Conservation (phyloP, 2,113 vertebrate species). For the Myotis brandtii region DNA sequence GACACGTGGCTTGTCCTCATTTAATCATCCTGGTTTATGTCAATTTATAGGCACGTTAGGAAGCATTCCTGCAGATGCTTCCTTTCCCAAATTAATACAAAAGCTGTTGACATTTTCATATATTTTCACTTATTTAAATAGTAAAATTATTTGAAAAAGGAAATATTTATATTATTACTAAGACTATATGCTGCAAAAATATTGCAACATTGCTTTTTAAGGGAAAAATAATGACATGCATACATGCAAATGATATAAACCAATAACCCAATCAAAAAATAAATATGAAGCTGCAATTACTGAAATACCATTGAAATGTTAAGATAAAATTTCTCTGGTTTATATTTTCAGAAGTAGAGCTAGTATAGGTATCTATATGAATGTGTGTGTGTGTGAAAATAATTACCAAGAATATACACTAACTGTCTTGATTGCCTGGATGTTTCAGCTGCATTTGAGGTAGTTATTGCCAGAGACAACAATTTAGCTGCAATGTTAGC, state of each 20-base stretch:
- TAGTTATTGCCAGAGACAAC: neutral
- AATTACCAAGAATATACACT: neutral
- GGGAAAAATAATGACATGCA: neutral
- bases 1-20: neutral
- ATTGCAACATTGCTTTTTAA: neutral
- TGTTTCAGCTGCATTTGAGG: neutral
- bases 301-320: neutral
- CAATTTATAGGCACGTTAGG: neutral
- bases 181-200: neutral
- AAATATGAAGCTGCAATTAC: neutral
- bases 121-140: neutral
- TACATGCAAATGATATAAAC: neutral
- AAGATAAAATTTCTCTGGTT: neutral
- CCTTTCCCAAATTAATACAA: neutral
- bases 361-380: neutral
- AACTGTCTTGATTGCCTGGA: neutral
- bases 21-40: conserved; percentile 32
- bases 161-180: neutral
- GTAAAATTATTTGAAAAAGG: neutral
- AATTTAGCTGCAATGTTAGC: neutral
- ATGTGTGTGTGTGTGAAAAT: neutral
- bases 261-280: neutral
- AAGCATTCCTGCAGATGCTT: neutral
- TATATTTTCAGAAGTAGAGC: neutral
- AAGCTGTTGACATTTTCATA: neutral